Base-by-base conservation (phyloP, 2,113 vertebrate genomes). In the Labeo rohita region DNA sequence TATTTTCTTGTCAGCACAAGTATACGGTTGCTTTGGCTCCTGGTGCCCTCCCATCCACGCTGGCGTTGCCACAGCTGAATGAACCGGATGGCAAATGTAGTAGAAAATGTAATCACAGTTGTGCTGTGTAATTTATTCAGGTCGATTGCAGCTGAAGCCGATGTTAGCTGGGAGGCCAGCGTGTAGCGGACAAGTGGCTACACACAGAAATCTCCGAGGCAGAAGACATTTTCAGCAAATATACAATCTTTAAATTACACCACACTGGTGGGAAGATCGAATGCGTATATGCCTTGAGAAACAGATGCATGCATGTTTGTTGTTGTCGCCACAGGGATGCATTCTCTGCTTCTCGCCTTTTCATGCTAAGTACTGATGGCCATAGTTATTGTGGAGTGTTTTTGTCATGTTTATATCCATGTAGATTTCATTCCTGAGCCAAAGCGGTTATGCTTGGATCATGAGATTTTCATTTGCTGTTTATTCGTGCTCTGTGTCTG, bases 101-200 rank as follows among this genome's bases (percentile, higher is more conserved):
- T 79, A 89, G 76, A 84, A 85, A 88, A 88, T 89, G 84, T 86
- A 78, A 88, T 88, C 36, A 82, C 61, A 74, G 74, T 75, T 75
- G 84, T 43, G 86, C 84, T 84, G 56, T 83, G 86, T 88, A 86
- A 89, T 90, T 79, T 89, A 88, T 90, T 84, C 56, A 52, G 83
- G 78, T 75, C 47, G 21, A 54, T 72, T 56, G 76, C 86, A 82
- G 84, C 68, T 85, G 80, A 54, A 70, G 43, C 85, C 50, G 65
- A 15, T 59, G 36, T 45, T 83, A 84, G 82, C 47, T 36, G 75
- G 18, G 54, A 73, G 18, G 50, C 85, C 81, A 79, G 66, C 76
- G 84, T 36, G 54, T 52, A n/a, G 54, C 43, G 23, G 66, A 47
- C 80, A 50, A 56, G 79, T 56, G 61, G 56, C 81, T 36, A 73